These are phyloP conservation scores for Clarias batrachus DNA, from an alignment of 2,113 vertebrate species.

Conservation along the genomic window DNA sequence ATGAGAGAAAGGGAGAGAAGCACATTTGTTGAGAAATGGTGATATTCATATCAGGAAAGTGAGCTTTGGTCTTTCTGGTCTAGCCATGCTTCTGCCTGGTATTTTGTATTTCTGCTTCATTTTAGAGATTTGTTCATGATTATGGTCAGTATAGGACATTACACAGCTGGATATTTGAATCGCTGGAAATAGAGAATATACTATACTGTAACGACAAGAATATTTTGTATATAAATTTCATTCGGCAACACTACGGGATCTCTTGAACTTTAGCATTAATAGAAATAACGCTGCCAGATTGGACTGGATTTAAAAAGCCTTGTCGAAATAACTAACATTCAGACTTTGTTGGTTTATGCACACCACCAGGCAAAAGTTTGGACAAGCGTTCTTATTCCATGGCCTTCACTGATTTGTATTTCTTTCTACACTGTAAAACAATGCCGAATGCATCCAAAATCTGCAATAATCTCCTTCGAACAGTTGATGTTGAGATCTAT, in stretches of 20 bases:
- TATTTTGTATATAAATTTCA: background rate
- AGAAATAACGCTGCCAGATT: background rate
- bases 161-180: background rate
- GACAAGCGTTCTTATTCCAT: no score
- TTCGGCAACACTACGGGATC: background rate
- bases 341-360: background rate
- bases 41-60: constrained; percentile 16
- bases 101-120: constrained; percentile 3
- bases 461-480: no score
- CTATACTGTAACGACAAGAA: background rate
- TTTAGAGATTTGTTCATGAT: background rate
- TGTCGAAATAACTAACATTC: background rate
- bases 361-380: no score
- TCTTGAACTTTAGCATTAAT: background rate
- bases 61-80: background rate
- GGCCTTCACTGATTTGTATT: no score
- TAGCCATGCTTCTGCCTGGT: constrained; percentile 23
- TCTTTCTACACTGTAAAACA: no score
- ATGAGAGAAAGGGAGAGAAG: constrained; percentile 29
- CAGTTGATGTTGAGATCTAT: no score
- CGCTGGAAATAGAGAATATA: background rate
- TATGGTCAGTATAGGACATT: background rate
- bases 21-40: constrained; percentile 28
- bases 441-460: no score
- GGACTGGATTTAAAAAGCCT: background rate